Conservation (phyloP, 2,113 vertebrate species). For the Cottus gobio region DNA sequence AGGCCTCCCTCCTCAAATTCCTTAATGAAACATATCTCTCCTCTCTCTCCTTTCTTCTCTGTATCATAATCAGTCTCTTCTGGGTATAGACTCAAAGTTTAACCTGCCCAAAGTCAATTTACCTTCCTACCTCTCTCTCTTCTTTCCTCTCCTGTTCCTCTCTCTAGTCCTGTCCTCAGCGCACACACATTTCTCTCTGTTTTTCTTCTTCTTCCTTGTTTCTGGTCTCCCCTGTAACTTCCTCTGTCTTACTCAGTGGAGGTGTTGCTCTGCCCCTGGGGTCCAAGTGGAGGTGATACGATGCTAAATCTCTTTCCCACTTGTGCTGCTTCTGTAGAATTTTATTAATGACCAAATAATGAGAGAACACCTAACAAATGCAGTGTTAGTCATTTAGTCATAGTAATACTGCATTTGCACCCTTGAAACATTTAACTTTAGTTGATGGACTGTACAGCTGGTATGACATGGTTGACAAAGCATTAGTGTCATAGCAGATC, state of each 20-base stretch:
- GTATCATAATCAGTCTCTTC: conserved; percentile 77
- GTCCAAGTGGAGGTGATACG: conserved; percentile 6
- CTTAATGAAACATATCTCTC: conserved; percentile 76
- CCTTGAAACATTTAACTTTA: background rate
- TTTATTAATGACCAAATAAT: conserved; percentile 16
- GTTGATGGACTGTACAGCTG: background rate
- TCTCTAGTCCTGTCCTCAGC: conserved; percentile 42
- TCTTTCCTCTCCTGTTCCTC: conserved; percentile 29
- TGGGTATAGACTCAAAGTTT: conserved; percentile 74
- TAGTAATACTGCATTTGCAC: background rate
- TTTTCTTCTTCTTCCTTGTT: conserved; percentile 32
- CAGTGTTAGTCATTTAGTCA: background rate
- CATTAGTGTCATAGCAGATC: too few species aligned
- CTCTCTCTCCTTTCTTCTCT: conserved; percentile 67
- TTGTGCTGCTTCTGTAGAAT: conserved; percentile 14
- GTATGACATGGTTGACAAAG: background rate
- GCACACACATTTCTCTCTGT: conserved; percentile 33
- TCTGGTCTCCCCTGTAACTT: conserved; percentile 24
- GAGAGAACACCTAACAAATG: background rate
- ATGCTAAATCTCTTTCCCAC: conserved; percentile 19
- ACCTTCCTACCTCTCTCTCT: conserved; percentile 42
- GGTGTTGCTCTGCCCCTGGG: conserved; percentile 15
- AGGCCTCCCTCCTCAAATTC: conserved; percentile 40
- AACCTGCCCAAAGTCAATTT: conserved; percentile 81
- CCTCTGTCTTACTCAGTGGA: conserved; percentile 42